Base-by-base conservation (phyloP, 2,797 vertebrate species). In the Darevskia nairensis region DNA sequence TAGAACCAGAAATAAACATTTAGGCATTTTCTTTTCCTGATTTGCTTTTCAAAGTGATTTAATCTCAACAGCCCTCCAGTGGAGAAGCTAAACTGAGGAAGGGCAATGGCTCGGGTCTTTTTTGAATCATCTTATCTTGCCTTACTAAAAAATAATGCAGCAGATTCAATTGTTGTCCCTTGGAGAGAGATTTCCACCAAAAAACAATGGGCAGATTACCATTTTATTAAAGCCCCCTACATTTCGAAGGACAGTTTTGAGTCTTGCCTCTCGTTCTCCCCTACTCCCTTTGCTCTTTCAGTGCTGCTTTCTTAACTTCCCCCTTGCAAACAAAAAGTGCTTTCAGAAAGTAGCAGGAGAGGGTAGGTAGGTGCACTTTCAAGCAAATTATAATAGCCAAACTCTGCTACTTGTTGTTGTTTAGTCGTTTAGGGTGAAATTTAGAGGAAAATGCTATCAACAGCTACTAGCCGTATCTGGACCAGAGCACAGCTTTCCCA, bases 1-100 rank as follows among this genome's bases (percentile, higher is more conserved):
- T 88, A 82, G 87, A 84, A 86, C 46, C 88, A 88, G 69, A 92
- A 94, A 89, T 94, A 92, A 93, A 92, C 90, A 91, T 78, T 69
- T 2, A 89, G 59, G 46, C 90, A 93, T 35, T 93, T 50, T 91
- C 78, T 71, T 94, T 78, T 91, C 84, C 91, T 90, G 68, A 25
- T 27, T 91, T 85, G n/a, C 80, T 50, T 46, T 66, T 19, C 35
- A 21, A 64, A 80, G 76, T n/a, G 39, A 32, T 66, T 78, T 78
- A 32, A 32, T 69, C 44, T 50, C 35, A 50, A 68, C 29, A 50
- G 27, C 9, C 75, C 59, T 86, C 19, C 25, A 4, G 29, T 25
- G 11, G 19, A 46, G 59, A 68, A 9, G n/a, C 41, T 15, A 69
- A 59, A 59, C n/a, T 2, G n/a, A 61, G 55, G 32, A 35, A 80